A percentile compares a stretch with the other conserved stretches of the same genome.
These are phyloP conservation scores for Drosophila meridiana DNA, from an alignment of 2,888 invertebrate genomes.

Conservation along the genomic window DNA sequence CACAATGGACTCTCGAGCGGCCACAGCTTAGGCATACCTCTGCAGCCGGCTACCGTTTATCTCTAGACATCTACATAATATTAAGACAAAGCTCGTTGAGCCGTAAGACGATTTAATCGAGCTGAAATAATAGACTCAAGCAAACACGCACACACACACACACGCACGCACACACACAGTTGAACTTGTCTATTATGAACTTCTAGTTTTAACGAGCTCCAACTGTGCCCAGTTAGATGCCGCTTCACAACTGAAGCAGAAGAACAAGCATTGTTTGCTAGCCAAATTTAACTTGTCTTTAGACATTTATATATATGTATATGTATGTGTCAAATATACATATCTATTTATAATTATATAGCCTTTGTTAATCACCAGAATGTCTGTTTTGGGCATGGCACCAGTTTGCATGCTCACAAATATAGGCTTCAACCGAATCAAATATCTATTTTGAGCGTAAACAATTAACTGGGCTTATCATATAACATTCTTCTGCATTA, in stretches of 20 bases:
- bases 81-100: slow-evolving; percentile 79
- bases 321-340: not conserved
- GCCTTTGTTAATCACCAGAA: not conserved
- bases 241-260: not conserved
- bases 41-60: slow-evolving; percentile 40
- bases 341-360: not conserved
- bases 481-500: too few species aligned
- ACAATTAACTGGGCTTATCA: too few species aligned
- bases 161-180: slow-evolving; percentile 16
- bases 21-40: slow-evolving; percentile 13
- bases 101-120: slow-evolving; percentile 81
- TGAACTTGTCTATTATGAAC: slow-evolving; percentile 41
- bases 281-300: not conserved
- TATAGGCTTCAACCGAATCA: too few species aligned
- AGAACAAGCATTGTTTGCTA: too few species aligned
- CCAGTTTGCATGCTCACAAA: too few species aligned
- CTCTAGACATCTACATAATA: slow-evolving; percentile 78
- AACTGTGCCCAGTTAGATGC: not conserved
- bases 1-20: slow-evolving; percentile 64
- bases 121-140: slow-evolving; percentile 79
- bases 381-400: not conserved
- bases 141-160: slow-evolving; percentile 36
- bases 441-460: too few species aligned
- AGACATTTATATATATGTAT: not conserved
- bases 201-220: slow-evolving; percentile 15